phyloP scores from a whole-genome alignment of 2,797 vertebrate genomes.

The Discoglossus pictus region DNA sequence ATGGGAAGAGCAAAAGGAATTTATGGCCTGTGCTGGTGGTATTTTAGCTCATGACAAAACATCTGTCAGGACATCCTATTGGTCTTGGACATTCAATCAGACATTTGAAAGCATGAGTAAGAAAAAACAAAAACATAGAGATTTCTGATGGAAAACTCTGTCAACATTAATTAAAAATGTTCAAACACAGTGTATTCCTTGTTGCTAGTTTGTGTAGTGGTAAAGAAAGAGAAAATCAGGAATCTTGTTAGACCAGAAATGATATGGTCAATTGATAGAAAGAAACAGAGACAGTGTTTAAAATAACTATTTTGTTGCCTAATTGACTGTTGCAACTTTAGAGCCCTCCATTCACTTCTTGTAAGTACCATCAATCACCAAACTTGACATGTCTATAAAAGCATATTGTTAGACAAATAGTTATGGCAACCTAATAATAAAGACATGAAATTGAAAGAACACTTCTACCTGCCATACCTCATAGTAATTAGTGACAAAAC shows the following conservation, averaged over 20 bases:
- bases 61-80: slow-evolving; percentile 54
- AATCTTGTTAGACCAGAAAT: slow-evolving; percentile 47
- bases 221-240: slow-evolving; percentile 33
- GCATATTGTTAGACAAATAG: slow-evolving; percentile 27
- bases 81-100: slow-evolving; percentile 50
- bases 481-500: slow-evolving; percentile 38
- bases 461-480: slow-evolving; percentile 20
- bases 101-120: slow-evolving; percentile 57
- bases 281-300: slow-evolving; percentile 39
- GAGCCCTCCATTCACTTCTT: slow-evolving; percentile 24
- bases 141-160: slow-evolving; percentile 48
- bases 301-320: slow-evolving; percentile 46
- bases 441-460: slow-evolving; percentile 28
- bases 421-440: slow-evolving; percentile 25
- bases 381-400: slow-evolving; percentile 17
- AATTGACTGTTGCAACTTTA: slow-evolving; percentile 42
- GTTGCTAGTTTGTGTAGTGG: slow-evolving; percentile 53
- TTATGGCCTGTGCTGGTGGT: slow-evolving; percentile 52
- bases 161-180: slow-evolving; percentile 58
- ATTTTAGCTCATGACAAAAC: slow-evolving; percentile 53
- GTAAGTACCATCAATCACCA: slow-evolving; percentile 13
- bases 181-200: slow-evolving; percentile 58
- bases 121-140: slow-evolving; percentile 53
- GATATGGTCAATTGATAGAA: slow-evolving; percentile 11
- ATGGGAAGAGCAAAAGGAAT: slow-evolving; percentile 51